phyloP scores from a whole-genome alignment of 1,140 invertebrate genomes.

The Hetaerina americana region DNA sequence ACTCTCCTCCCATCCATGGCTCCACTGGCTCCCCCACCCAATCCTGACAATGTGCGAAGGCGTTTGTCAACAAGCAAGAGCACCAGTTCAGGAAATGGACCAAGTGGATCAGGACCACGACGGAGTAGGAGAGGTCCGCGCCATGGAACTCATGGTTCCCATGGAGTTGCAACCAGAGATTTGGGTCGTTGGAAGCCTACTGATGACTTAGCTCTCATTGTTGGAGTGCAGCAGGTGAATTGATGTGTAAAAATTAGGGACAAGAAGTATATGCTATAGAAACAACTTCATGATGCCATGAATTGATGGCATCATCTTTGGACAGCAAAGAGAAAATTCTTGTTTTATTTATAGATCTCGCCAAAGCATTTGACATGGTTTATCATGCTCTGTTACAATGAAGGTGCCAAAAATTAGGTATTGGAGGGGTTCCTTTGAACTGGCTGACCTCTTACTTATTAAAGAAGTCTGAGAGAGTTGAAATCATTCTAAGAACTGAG shows the following conservation, averaged over 20 bases:
- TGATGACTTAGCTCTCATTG: slow-evolving; percentile 88
- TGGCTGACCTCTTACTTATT: too few species aligned
- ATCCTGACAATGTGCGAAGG: neutral
- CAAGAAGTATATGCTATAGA: too few species aligned
- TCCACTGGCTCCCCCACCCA: neutral
- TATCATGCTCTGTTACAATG: too few species aligned
- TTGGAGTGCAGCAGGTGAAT: slow-evolving; percentile 79
- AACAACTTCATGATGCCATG: too few species aligned
- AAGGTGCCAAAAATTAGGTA: too few species aligned
- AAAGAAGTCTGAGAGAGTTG: too few species aligned
- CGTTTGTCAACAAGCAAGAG: neutral
- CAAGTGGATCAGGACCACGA: slow-evolving; percentile 11
- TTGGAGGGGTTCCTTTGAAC: too few species aligned
- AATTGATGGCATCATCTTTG: too few species aligned
- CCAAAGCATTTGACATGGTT: too few species aligned
- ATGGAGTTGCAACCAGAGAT: slow-evolving; percentile 61
- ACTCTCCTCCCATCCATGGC: neutral
- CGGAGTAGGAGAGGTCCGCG: slow-evolving; percentile 21
- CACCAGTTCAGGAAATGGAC: neutral
- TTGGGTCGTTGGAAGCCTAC: slow-evolving; percentile 92
- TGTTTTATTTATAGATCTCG: too few species aligned
- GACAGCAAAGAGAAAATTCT: too few species aligned
- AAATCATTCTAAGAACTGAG: too few species aligned
- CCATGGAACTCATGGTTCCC: slow-evolving; percentile 29
- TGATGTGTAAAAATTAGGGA: slow-evolving; percentile 18